phyloP scores from a whole-genome alignment of 2,113 vertebrate genomes.

The Takifugu bimaculatus region DNA sequence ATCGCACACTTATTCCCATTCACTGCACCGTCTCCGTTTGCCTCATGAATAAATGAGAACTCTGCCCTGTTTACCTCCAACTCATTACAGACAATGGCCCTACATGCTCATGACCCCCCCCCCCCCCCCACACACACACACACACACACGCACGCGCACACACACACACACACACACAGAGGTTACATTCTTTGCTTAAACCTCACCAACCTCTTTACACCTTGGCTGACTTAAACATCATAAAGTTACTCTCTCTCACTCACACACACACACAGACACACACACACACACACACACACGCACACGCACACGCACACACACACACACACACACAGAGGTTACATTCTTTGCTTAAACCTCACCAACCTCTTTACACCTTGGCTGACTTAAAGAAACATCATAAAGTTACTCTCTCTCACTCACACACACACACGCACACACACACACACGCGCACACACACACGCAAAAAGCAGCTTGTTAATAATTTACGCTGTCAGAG shows the following conservation, averaged over 20 bases:
- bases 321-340: background rate
- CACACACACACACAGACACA: constrained; percentile 20
- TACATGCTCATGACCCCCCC: constrained; percentile 12
- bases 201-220: background rate
- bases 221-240: background rate
- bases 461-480: constrained; percentile 50
- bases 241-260: no score
- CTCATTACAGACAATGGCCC: constrained; percentile 56
- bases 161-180: background rate
- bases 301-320: background rate
- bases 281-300: background rate
- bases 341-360: background rate
- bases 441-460: constrained; percentile 29
- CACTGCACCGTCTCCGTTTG: constrained; percentile 73
- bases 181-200: background rate
- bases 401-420: no score
- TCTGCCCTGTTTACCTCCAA: constrained; percentile 73
- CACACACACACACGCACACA: constrained; percentile 25
- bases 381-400: background rate
- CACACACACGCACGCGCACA: constrained; percentile 18
- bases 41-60: constrained; percentile 86
- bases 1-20: constrained; percentile 76
- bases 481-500: constrained; percentile 70
- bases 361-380: background rate
- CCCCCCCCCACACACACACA: constrained; percentile 21